These are phyloP conservation scores for Trisateles emortualis DNA, from an alignment of 2,888 invertebrate genomes.

Conservation along the genomic window DNA sequence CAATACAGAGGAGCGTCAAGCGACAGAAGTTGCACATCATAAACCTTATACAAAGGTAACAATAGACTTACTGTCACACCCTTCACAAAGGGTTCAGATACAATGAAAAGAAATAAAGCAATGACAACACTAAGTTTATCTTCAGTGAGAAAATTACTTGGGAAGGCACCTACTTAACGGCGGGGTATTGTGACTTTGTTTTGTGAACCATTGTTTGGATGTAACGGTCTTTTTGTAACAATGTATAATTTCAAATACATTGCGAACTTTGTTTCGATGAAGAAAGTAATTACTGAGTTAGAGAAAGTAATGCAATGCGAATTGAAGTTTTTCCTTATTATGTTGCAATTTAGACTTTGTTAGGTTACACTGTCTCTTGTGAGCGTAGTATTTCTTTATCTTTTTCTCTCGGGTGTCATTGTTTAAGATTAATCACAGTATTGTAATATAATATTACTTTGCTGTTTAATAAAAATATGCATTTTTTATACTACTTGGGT, in stretches of 20 bases:
- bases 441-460: no score
- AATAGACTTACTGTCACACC: constrained; percentile 57
- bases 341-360: constrained; percentile 5
- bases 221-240: constrained; percentile 31
- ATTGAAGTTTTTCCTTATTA: constrained; percentile 10
- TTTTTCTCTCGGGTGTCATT: no score
- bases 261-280: constrained; percentile 34
- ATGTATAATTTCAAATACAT: constrained; percentile 47
- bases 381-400: background rate
- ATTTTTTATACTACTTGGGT: no score
- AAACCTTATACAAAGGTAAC: constrained; percentile 69
- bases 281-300: constrained; percentile 28
- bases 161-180: constrained; percentile 46
- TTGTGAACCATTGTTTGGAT: constrained; percentile 49
- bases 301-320: constrained; percentile 32
- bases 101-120: constrained; percentile 69
- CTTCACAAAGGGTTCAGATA: constrained; percentile 65
- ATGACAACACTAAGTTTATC: constrained; percentile 61
- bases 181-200: constrained; percentile 51
- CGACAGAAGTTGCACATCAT: constrained; percentile 67
- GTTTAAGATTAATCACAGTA: no score
- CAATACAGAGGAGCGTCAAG: constrained; percentile 40
- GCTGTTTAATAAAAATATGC: no score
- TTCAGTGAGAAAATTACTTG: constrained; percentile 58
- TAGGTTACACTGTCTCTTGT: background rate